Percentiles rank a stretch among this genome's conserved stretches.
phyloP scores from a whole-genome alignment of 2,888 invertebrate genomes.

The Drosophila mulleri region DNA sequence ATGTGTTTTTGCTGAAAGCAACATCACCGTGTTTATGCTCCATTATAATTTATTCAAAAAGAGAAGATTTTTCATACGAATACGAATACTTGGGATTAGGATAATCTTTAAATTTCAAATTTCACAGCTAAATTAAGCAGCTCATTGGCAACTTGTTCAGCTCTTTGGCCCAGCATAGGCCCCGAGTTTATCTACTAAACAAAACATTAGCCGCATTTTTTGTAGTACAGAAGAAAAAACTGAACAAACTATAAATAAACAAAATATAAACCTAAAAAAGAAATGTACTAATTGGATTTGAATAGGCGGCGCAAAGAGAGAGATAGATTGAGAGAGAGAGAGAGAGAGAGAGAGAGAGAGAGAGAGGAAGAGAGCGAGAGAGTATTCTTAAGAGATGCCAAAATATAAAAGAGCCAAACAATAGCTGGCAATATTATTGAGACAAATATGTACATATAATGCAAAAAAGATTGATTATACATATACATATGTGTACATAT shows the following conservation, averaged over 20 bases:
- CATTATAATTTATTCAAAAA: background rate
- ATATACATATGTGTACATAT: too few species aligned
- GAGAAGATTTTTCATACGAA: too few species aligned
- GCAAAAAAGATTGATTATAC: constrained; percentile 15
- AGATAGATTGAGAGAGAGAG: constrained; percentile 3
- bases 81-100: background rate
- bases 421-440: constrained; percentile 26
- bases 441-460: background rate
- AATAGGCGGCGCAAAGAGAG: constrained; percentile 10
- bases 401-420: constrained; percentile 27
- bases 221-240: constrained; percentile 11
- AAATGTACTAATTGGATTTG: constrained; percentile 68
- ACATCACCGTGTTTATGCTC: background rate
- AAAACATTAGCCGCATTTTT: constrained; percentile 55
- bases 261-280: constrained; percentile 30
- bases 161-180: constrained; percentile 33
- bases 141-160: constrained; percentile 37
- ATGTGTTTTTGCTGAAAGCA: constrained; percentile 9
- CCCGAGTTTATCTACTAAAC: constrained; percentile 49
- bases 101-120: background rate
- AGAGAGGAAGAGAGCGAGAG: constrained; percentile 2
- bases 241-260: constrained; percentile 58
- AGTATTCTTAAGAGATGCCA: background rate
- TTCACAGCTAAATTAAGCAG: constrained; percentile 16
- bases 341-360: constrained; percentile 9